phyloP scores from a whole-genome alignment of 2,888 invertebrate genomes.

The Ophion ventricosus region DNA sequence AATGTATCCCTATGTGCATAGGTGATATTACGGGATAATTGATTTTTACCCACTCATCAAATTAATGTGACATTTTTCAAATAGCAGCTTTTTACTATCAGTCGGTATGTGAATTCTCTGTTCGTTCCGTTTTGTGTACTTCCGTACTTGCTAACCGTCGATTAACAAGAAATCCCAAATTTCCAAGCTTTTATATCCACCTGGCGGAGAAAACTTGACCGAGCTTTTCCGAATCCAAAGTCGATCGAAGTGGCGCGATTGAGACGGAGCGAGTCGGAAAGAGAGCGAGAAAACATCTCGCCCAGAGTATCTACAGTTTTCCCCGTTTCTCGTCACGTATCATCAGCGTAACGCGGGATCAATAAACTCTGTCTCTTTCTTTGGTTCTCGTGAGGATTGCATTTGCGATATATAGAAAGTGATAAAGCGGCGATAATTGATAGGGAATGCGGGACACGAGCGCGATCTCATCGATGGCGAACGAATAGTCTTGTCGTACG shows the following conservation, averaged over 20 bases:
- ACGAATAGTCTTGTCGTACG: neutral
- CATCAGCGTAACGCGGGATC: constrained; percentile 68
- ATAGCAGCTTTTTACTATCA: neutral
- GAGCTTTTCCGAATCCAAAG: neutral
- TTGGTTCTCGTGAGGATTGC: neutral
- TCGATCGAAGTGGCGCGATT: neutral
- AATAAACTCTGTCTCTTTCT: constrained; percentile 67
- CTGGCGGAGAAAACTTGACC: neutral
- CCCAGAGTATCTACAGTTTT: constrained; percentile 55
- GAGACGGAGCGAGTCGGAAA: neutral
- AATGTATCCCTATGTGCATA: neutral
- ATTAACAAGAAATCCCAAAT: neutral
- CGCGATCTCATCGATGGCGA: neutral
- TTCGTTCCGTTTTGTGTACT: neutral
- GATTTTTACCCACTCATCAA: neutral
- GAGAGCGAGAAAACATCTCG: neutral
- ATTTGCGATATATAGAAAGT: constrained; percentile 23
- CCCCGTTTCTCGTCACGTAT: constrained; percentile 52
- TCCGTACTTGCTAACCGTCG: neutral
- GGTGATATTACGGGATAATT: neutral
- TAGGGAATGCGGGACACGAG: neutral
- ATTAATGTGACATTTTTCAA: neutral
- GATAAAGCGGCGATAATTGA: constrained; percentile 15
- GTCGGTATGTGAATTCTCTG: neutral
- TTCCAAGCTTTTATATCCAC: neutral